Percentiles rank a stretch among this genome's conserved stretches.
phyloP scores from a whole-genome alignment of 2,113 vertebrate genomes.

The Thermophis baileyi region DNA sequence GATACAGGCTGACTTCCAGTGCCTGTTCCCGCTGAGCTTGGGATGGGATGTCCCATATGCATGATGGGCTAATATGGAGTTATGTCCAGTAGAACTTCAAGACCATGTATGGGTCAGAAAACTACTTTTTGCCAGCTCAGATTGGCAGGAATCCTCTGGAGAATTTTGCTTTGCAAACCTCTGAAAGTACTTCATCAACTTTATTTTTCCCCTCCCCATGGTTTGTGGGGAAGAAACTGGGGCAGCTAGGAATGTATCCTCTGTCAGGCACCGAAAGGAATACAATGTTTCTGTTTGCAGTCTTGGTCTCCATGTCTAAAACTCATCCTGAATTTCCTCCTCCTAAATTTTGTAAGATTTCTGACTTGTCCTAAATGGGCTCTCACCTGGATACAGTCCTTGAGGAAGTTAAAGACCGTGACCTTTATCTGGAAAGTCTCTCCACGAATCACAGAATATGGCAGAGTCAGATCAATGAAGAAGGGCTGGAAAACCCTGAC shows the following conservation, averaged over 20 bases:
- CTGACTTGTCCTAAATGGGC: neutral
- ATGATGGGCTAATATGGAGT: neutral
- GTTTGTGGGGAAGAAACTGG: too few relatives aligned
- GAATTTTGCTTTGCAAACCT: neutral
- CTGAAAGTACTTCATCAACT: neutral
- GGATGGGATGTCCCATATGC: too few relatives aligned
- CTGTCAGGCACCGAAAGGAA: neutral
- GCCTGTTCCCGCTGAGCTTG: neutral
- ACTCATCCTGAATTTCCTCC: neutral
- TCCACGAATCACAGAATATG: constrained; percentile 79
- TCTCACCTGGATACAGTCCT: constrained; percentile 65
- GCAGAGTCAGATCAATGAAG: constrained; percentile 80
- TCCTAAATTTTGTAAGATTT: neutral
- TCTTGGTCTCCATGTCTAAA: neutral
- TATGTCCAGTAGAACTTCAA: neutral
- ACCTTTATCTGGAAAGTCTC: constrained; percentile 80
- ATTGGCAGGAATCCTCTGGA: neutral
- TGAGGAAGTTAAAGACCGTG: constrained; percentile 81
- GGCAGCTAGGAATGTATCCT: rapidly evolving
- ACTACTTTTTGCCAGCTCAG: neutral
- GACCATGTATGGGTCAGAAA: neutral
- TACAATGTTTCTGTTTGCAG: neutral
- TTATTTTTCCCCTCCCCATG: neutral
- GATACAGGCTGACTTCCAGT: too few relatives aligned
- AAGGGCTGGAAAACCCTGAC: constrained; percentile 82